phyloP scores from a whole-genome alignment of 2,113 vertebrate species.

The Sula dactylatra region DNA sequence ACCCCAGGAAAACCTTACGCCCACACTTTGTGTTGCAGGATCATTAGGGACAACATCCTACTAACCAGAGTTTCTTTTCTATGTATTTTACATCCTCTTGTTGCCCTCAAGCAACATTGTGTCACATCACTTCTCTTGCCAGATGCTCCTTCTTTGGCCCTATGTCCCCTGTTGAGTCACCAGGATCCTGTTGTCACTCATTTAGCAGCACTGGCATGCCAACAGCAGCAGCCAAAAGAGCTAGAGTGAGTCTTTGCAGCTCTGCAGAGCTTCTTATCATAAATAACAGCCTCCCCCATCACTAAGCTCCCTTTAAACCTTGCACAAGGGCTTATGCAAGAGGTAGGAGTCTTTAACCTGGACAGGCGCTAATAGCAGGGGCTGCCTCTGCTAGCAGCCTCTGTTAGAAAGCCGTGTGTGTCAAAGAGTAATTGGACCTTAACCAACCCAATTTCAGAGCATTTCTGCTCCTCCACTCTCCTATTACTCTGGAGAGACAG shows the following conservation, averaged over 20 bases:
- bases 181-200: neutral
- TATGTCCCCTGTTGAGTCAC: neutral
- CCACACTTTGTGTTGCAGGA: accelerated
- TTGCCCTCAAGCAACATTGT: neutral
- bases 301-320: neutral
- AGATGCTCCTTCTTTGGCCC: neutral
- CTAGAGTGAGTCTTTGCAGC: neutral
- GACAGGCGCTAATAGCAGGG: neutral
- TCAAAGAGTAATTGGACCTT: slow-evolving; percentile 41
- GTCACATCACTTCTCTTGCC: neutral
- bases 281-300: neutral
- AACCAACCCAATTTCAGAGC: neutral
- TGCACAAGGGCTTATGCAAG: neutral
- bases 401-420: neutral
- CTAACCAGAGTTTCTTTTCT: neutral
- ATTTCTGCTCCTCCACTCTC: neutral
- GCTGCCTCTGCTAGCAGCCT: neutral
- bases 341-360: neutral
- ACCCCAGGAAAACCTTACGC: neutral
- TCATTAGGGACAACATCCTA: neutral
- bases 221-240: neutral
- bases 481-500: neutral
- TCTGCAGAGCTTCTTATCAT: neutral
- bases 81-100: neutral
- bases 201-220: neutral